phyloP scores from a whole-genome alignment of 2,797 vertebrate genomes.

The Melanotaenia parkinsoni region DNA sequence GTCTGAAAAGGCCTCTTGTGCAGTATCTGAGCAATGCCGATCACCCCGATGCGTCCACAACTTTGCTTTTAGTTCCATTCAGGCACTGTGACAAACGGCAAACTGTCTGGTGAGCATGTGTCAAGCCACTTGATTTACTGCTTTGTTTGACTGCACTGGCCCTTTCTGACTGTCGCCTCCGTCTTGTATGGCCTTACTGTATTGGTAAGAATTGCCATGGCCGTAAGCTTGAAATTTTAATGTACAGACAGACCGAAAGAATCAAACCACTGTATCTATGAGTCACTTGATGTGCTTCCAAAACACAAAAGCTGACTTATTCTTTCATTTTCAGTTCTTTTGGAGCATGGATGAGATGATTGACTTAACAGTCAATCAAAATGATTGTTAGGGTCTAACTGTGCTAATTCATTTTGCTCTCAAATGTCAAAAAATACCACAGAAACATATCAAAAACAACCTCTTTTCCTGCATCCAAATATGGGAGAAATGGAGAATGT shows the following conservation, averaged over 20 bases:
- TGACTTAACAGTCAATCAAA: conserved; percentile 49
- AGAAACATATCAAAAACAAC: conserved; percentile 16
- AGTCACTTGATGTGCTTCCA: conserved; percentile 58
- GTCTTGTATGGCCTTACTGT: conserved; percentile 72
- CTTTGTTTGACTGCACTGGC: conserved; percentile 79
- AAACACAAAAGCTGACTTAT: conserved; percentile 65
- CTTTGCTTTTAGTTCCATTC: conserved; percentile 83
- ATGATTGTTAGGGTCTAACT: conserved; percentile 35
- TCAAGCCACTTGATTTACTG: conserved; percentile 84
- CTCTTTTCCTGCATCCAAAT: conserved; percentile 1
- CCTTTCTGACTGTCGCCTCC: conserved; percentile 69
- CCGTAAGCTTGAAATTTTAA: conserved; percentile 80
- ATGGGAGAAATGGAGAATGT: conserved; percentile 12
- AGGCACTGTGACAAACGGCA: conserved; percentile 82
- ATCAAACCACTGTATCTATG: conserved; percentile 55
- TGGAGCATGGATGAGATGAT: conserved; percentile 44
- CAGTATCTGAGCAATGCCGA: conserved; percentile 78
- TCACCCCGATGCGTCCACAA: conserved; percentile 76
- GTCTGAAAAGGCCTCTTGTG: conserved; percentile 85
- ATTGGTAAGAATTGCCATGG: conserved; percentile 76
- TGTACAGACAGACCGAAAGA: conserved; percentile 74
- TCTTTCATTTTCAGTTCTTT: conserved; percentile 52
- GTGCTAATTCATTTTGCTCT: conserved; percentile 29
- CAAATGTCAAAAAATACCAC: conserved; percentile 19
- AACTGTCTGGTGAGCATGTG: conserved; percentile 84